A percentile compares a stretch with the other conserved stretches of the same genome.
Evolutionary conservation across 1,140 invertebrate genomes (phyloP).

Genomic region (Caenorhabditis tropicalis): DNA sequence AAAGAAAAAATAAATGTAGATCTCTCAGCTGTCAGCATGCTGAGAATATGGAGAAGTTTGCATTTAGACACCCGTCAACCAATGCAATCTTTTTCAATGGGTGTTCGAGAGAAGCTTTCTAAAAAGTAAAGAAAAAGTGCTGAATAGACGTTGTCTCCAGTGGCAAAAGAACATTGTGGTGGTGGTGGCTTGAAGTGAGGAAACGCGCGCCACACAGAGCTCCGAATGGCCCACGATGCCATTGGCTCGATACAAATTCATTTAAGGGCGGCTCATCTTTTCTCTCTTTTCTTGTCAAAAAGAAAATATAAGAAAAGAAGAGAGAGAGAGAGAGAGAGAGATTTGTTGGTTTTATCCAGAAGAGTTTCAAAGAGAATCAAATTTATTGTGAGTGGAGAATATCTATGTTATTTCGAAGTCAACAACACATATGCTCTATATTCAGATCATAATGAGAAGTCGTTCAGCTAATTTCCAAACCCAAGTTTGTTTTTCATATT

Average conservation of each 20-base stretch:
- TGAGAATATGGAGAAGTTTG: background rate
- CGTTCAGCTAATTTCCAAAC: background rate
- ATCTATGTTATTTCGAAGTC: background rate
- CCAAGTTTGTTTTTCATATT: background rate
- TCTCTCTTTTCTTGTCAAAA: conserved; percentile 25
- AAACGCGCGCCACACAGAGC: conserved; percentile 23
- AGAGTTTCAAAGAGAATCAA: background rate
- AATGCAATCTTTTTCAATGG: background rate
- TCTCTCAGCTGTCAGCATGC: too few species aligned
- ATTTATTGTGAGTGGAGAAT: background rate
- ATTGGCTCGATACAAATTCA: conserved; percentile 45
- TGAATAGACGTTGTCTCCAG: conserved; percentile 21
- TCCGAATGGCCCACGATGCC: conserved; percentile 26
- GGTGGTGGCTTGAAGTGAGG: background rate
- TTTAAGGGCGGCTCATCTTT: conserved; percentile 31
- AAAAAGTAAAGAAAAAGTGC: conserved; percentile 39
- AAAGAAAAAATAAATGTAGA: too few species aligned
- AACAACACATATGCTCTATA: background rate
- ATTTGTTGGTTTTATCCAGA: conserved; percentile 24
- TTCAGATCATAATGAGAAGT: background rate
- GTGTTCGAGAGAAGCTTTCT: background rate
- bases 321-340: background rate
- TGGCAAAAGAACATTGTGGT: background rate
- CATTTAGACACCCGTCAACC: background rate
- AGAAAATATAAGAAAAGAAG: background rate